These are phyloP conservation scores for Cosmia pyralina DNA, from an alignment of 2,888 invertebrate genomes.

Conservation along the genomic window DNA sequence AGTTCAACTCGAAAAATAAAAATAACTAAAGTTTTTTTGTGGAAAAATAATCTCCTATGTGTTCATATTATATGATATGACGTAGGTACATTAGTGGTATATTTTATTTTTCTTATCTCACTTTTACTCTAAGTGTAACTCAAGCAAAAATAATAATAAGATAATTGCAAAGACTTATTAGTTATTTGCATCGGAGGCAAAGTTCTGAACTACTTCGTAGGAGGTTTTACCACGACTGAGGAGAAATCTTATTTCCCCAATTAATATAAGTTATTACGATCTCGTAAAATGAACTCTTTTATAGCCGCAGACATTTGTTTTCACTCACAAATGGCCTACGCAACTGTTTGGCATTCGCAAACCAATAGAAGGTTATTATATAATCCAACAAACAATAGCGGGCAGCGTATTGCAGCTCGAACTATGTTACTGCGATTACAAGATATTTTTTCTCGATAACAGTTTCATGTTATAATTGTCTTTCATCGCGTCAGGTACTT, in stretches of 20 bases:
- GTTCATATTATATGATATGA: constrained; percentile 36
- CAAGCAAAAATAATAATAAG: constrained; percentile 42
- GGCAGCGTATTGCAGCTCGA: constrained; percentile 4
- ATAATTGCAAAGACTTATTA: constrained; percentile 32
- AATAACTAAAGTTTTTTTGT: constrained; percentile 34
- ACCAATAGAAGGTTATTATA: constrained; percentile 31
- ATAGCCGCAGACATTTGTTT: constrained; percentile 19
- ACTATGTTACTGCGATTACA: constrained; percentile 1
- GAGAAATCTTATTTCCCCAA: constrained; percentile 58
- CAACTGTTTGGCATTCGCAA: constrained; percentile 22
- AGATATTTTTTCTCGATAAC: constrained; percentile 5
- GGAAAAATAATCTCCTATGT: constrained; percentile 55
- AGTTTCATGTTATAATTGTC: constrained; percentile 13
- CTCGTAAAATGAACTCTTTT: constrained; percentile 41
- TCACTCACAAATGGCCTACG: constrained; percentile 13
- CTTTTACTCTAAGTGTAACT: constrained; percentile 49
- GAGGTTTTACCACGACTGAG: constrained; percentile 47
- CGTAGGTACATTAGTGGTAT: constrained; percentile 28
- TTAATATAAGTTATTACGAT: constrained; percentile 30
- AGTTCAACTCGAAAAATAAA: constrained; percentile 61
- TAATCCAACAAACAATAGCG: constrained; percentile 42
- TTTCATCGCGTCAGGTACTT: constrained; percentile 29
- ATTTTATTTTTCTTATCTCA: constrained; percentile 61
- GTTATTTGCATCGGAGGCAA: constrained; percentile 41
- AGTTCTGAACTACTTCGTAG: constrained; percentile 29